These are phyloP conservation scores for Apis cerana DNA, from an alignment of 1,140 invertebrate genomes.

Conservation along the genomic window DNA sequence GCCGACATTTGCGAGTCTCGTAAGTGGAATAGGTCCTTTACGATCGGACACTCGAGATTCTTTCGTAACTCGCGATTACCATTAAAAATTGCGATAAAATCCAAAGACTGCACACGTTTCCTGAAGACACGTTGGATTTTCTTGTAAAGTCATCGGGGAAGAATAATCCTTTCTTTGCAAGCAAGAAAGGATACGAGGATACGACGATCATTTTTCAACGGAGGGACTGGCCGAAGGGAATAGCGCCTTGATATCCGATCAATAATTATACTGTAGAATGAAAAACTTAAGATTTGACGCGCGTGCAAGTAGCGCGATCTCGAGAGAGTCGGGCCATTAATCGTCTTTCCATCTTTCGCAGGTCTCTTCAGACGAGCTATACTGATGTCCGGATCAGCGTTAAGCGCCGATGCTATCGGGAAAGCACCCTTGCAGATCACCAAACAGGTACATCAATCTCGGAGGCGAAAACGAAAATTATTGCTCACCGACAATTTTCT, in stretches of 20 bases:
- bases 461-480: neutral
- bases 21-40: neutral
- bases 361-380: constrained; percentile 95
- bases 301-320: constrained; percentile 18
- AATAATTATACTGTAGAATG: constrained; percentile 69
- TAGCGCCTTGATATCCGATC: constrained; percentile 52
- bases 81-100: neutral
- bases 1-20: too few species aligned
- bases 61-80: neutral
- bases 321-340: constrained; percentile 43
- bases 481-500: neutral
- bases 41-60: neutral
- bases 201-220: constrained; percentile 63
- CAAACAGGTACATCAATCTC: constrained; percentile 81
- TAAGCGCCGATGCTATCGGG: constrained; percentile 94
- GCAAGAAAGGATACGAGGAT: constrained; percentile 20
- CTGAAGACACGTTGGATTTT: constrained; percentile 2
- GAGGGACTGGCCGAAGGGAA: constrained; percentile 37
- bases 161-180: neutral
- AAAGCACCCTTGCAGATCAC: constrained; percentile 90
- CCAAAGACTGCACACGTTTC: neutral
- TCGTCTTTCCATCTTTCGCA: constrained; percentile 73
- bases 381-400: constrained; percentile 95
- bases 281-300: constrained; percentile 67
- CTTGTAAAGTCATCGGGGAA: neutral